These are phyloP conservation scores for Etia nguti DNA, from an alignment of 2,113 vertebrate species.

Conservation along the genomic window DNA sequence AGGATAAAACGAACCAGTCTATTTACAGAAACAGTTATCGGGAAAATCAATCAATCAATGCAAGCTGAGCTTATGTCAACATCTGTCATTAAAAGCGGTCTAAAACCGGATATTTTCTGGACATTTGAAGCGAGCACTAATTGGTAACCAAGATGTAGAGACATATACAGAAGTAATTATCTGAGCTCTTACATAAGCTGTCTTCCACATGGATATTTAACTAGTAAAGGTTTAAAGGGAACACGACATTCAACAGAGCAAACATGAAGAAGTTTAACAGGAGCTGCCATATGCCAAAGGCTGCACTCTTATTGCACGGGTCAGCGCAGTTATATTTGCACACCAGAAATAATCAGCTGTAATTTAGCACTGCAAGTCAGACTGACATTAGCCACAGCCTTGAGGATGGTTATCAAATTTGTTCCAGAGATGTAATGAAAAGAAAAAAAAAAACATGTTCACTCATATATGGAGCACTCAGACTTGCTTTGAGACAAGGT, in stretches of 20 bases:
- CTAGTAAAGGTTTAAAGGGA: not conserved
- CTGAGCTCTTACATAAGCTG: not conserved
- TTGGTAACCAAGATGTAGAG: not conserved
- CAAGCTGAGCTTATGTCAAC: not conserved
- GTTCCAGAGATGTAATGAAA: not conserved
- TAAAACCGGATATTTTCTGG: constrained; percentile 7
- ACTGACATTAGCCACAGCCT: not conserved
- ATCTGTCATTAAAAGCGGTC: not conserved
- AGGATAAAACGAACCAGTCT: not conserved
- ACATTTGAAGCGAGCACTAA: not conserved
- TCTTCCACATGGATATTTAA: not conserved
- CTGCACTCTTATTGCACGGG: not conserved
- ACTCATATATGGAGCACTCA: not conserved
- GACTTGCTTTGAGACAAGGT: not conserved
- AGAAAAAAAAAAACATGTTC: not conserved
- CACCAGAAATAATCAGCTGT: not conserved
- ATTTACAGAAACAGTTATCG: not conserved
- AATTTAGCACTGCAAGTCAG: not conserved
- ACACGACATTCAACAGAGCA: not conserved
- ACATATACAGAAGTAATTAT: constrained; percentile 21
- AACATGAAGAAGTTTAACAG: constrained; percentile 18
- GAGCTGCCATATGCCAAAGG: not conserved
- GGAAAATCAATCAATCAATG: not conserved
- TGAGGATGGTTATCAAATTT: not conserved
- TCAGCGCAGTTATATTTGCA: not conserved